These are phyloP conservation scores for Hyalella azteca DNA, from an alignment of 2,888 invertebrate species.

Conservation along the genomic window DNA sequence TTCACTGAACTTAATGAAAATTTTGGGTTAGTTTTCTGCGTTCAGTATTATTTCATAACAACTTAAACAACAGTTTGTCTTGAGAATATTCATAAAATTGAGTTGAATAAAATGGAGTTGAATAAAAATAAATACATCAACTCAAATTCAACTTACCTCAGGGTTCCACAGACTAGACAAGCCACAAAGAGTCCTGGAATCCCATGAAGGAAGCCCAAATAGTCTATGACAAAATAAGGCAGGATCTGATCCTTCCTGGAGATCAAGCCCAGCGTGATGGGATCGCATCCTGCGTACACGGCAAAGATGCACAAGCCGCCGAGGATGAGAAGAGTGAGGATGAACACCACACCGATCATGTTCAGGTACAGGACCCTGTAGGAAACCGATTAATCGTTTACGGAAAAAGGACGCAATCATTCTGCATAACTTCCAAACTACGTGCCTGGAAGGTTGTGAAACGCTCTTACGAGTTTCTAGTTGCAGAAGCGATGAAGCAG, in stretches of 20 bases:
- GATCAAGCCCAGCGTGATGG: constrained; percentile 26
- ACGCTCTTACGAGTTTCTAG: no score
- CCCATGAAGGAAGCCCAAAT: constrained; percentile 1
- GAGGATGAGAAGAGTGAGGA: background rate
- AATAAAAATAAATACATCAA: background rate
- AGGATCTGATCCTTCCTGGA: constrained; percentile 23
- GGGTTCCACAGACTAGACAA: constrained; percentile 14
- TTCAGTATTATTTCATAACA: background rate
- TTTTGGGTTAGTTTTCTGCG: background rate
- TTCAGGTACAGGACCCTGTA: constrained; percentile 32
- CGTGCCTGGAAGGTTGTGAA: no score
- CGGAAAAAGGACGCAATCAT: background rate
- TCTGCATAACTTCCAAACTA: no score
- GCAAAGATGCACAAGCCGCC: constrained; percentile 17
- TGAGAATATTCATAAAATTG: background rate
- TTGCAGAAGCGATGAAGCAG: no score
- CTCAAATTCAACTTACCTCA: background rate
- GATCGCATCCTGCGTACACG: constrained; percentile 33
- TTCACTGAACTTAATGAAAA: background rate
- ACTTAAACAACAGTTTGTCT: background rate
- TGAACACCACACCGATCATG: constrained; percentile 7
- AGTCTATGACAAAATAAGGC: constrained; percentile 30
- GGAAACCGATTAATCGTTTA: no score
- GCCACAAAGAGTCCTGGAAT: constrained; percentile 31
- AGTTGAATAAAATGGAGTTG: background rate